Evolutionary conservation across 2,113 vertebrate genomes (phyloP).

Genomic region (Ameiurus melas): DNA sequence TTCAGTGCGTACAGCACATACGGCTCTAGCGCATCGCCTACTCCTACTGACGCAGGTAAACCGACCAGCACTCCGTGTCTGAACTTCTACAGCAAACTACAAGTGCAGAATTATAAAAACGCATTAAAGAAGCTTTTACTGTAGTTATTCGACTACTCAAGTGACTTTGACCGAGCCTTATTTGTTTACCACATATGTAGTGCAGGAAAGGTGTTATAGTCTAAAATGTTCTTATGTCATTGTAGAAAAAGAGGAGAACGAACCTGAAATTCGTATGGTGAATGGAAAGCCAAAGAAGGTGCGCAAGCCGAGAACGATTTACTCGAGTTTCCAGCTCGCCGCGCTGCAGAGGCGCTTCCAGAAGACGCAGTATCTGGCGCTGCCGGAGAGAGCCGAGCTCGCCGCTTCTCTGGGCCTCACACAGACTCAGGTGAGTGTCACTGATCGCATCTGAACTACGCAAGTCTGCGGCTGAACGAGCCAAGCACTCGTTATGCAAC

Average conservation of each 20-base stretch:
- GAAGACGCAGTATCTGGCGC: conserved; percentile 95
- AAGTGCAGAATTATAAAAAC: not conserved
- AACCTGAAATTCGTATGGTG: conserved; percentile 95
- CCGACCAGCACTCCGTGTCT: not conserved
- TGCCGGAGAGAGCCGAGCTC: conserved; percentile 94
- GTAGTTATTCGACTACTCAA: not conserved
- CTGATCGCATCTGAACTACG: not conserved
- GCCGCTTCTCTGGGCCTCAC: conserved; percentile 94
- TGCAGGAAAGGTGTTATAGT: not conserved
- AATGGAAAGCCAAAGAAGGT: conserved; percentile 99
- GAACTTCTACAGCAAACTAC: not conserved
- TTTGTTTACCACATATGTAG: not conserved
- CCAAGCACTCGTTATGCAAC: too few relatives aligned
- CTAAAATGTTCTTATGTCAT: not conserved
- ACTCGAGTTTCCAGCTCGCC: conserved; percentile 97
- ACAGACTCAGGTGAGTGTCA: conserved; percentile 87
- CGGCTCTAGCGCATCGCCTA: conserved; percentile 81
- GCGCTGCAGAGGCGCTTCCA: conserved; percentile 94
- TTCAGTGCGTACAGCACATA: conserved; percentile 87
- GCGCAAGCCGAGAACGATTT: conserved; percentile 95
- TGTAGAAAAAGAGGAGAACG: conserved; percentile 93
- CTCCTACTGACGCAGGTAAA: conserved; percentile 86
- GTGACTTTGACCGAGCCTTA: not conserved
- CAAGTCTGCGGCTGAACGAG: not conserved
- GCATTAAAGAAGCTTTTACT: not conserved